Conservation (phyloP, 2,888 invertebrate genomes). For the Dasypogon diadema region DNA sequence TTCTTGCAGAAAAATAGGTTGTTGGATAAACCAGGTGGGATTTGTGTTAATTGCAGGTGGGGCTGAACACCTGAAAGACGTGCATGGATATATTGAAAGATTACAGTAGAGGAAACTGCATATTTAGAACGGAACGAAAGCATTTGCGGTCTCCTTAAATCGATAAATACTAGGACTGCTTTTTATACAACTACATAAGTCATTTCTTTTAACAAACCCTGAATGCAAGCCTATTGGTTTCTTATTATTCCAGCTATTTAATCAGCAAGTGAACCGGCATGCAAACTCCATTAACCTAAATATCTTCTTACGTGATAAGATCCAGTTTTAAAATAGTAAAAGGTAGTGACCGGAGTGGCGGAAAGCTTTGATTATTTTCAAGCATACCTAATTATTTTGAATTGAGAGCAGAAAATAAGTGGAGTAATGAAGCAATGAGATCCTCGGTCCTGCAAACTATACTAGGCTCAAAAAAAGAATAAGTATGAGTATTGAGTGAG, state of each 20-base stretch:
- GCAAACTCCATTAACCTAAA: neutral
- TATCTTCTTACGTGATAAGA: neutral
- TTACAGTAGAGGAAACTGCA: neutral
- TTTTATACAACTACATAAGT: neutral
- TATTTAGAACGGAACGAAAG: too few relatives aligned
- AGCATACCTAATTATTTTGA: too few relatives aligned
- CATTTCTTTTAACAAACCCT: neutral
- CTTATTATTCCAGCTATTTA: neutral
- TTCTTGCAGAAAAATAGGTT: too few relatives aligned
- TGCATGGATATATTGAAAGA: neutral
- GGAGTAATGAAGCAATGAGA: too few relatives aligned
- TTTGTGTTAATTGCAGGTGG: too few relatives aligned
- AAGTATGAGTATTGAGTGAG: too few relatives aligned
- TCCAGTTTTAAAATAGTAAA: neutral
- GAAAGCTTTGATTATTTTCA: too few relatives aligned
- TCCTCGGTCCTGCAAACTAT: too few relatives aligned
- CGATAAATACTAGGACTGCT: neutral
- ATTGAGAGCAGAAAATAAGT: too few relatives aligned
- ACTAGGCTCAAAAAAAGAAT: too few relatives aligned
- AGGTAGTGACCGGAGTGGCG: neutral
- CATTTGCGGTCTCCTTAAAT: neutral
- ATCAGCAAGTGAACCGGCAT: neutral
- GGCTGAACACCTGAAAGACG: too few relatives aligned
- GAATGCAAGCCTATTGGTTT: neutral
- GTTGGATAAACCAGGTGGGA: too few relatives aligned